Evolutionary conservation across 2,888 invertebrate genomes (phyloP).

Genomic region (Blastobasis adustella): DNA sequence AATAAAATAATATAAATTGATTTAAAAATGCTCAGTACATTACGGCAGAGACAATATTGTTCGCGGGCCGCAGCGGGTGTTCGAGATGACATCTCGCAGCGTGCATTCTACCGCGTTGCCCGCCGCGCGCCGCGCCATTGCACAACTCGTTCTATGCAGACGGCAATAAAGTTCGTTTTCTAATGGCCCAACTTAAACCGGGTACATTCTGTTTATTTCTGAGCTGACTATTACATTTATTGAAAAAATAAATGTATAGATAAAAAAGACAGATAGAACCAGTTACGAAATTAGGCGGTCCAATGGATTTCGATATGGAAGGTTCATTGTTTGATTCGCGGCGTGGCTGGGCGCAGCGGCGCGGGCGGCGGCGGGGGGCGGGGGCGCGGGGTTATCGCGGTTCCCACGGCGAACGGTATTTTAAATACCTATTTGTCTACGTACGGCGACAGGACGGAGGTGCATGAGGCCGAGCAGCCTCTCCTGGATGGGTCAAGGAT

Average conservation of each 20-base stretch:
- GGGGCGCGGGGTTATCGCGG: constrained; percentile 57
- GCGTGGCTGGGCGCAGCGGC: constrained; percentile 8
- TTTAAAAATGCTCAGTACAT: constrained; percentile 66
- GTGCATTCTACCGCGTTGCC: constrained; percentile 55
- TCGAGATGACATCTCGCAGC: constrained; percentile 72
- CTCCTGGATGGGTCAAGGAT: constrained; percentile 75
- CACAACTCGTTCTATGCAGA: constrained; percentile 18
- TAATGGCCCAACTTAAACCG: constrained; percentile 25
- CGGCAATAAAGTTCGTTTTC: constrained; percentile 29
- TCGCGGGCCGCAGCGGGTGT: constrained; percentile 64
- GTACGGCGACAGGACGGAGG: constrained; percentile 64
- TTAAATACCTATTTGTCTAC: constrained; percentile 71
- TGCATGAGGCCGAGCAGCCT: constrained; percentile 67
- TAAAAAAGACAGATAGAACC: constrained; percentile 55
- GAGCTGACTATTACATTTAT: constrained; percentile 36
- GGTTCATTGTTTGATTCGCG: constrained; percentile 62
- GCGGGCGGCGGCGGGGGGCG: constrained; percentile 38
- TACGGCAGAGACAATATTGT: constrained; percentile 71
- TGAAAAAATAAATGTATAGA: constrained; percentile 57
- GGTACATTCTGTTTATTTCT: constrained; percentile 43
- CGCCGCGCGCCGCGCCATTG: constrained; percentile 23
- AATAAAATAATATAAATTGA: constrained; percentile 59
- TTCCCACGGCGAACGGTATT: constrained; percentile 71
- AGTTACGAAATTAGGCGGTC: constrained; percentile 66
- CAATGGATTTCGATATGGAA: constrained; percentile 61